Evolutionary conservation across 2,888 invertebrate genomes (phyloP).

Genomic region (Ectobius pallidus): DNA sequence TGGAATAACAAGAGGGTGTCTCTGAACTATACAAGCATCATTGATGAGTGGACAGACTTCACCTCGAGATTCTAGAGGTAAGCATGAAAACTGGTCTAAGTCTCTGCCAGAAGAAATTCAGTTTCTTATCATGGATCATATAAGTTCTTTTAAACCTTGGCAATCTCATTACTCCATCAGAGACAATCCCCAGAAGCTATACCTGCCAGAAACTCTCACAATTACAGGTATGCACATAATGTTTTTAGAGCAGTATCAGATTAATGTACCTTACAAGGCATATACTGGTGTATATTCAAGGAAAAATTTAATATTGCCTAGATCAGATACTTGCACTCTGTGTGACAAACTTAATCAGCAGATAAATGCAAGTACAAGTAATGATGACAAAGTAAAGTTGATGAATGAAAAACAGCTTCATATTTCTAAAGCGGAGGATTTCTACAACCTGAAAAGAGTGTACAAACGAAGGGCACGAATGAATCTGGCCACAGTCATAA

Average conservation of each 20-base stretch:
- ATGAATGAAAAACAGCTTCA: slow-evolving; percentile 7
- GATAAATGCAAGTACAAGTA: slow-evolving; percentile 10
- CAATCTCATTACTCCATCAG: not conserved
- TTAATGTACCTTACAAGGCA: slow-evolving; percentile 12
- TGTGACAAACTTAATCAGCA: slow-evolving; percentile 3
- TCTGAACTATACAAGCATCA: not conserved
- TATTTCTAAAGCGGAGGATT: not conserved
- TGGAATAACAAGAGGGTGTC: slow-evolving; percentile 13
- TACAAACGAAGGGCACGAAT: not conserved
- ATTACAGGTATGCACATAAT: slow-evolving; percentile 10
- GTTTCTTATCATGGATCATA: not conserved
- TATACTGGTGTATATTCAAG: slow-evolving; percentile 11
- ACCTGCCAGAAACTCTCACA: slow-evolving; percentile 8
- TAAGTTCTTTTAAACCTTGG: not conserved
- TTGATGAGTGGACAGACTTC: slow-evolving; percentile 1
- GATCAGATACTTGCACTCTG: slow-evolving; percentile 3
- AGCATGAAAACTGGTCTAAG: not conserved
- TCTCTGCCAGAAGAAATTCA: slow-evolving; percentile 5
- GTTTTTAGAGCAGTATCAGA: not conserved
- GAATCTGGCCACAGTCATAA: not conserved
- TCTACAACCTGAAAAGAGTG: not conserved
- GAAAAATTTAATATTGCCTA: slow-evolving; percentile 14
- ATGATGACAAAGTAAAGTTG: slow-evolving; percentile 15
- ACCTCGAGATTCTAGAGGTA: not conserved
- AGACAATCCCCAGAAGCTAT: not conserved